Percentiles rank a stretch among this genome's conserved stretches.
phyloP scores from a whole-genome alignment of 2,797 vertebrate species.

The Mus caroli region DNA sequence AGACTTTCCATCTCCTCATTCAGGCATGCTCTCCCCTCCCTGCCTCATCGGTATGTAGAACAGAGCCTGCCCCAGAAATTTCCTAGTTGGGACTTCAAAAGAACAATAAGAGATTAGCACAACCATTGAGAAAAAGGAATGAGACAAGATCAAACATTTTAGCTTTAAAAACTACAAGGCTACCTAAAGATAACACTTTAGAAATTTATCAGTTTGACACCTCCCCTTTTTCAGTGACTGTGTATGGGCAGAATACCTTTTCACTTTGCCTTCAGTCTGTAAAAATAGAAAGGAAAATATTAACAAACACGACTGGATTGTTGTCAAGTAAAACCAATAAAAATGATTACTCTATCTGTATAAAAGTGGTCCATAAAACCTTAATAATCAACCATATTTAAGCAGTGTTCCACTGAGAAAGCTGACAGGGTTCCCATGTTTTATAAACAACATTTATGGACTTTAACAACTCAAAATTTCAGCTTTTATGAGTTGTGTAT shows the following conservation, averaged over 20 bases:
- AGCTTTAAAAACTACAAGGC: conserved; percentile 5
- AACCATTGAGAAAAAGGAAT: conserved; percentile 3
- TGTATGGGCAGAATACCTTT: not conserved
- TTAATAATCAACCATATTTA: conserved; percentile 80
- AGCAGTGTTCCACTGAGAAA: conserved; percentile 43
- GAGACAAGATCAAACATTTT: not conserved
- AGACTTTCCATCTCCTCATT: not conserved
- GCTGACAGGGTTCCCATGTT: conserved; percentile 64
- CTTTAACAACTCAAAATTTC: conserved; percentile 74
- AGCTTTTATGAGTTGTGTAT: conserved; percentile 72
- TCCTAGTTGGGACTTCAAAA: not conserved
- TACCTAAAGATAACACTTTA: conserved; percentile 17
- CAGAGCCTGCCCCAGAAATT: not conserved
- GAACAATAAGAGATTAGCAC: not conserved
- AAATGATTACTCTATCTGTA: conserved; percentile 75
- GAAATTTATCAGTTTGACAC: not conserved
- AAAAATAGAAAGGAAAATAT: conserved; percentile 71
- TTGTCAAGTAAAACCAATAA: conserved; percentile 75
- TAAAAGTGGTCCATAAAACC: conserved; percentile 76
- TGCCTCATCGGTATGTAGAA: not conserved
- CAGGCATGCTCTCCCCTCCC: not conserved
- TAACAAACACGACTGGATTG: conserved; percentile 39
- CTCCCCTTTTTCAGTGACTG: not conserved
- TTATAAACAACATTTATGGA: conserved; percentile 78
- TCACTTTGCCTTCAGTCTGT: conserved; percentile 21